Conservation (phyloP, 2,888 invertebrate genomes). For the Andrena minutula region DNA sequence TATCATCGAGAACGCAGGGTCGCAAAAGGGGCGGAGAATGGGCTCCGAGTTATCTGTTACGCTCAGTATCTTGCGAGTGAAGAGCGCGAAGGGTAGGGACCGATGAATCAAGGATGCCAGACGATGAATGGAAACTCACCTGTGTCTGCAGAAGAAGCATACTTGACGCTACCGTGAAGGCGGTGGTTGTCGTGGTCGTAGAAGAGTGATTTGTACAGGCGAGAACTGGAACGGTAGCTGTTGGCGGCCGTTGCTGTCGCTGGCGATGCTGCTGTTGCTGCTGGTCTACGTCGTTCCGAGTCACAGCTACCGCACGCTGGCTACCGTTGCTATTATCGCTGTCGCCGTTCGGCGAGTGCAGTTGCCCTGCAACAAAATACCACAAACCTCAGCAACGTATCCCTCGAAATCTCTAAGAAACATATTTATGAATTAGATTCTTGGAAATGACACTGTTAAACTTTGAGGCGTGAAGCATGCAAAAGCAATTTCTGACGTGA, state of each 20-base stretch:
- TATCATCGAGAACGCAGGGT: slow-evolving; percentile 3
- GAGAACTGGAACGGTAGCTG: slow-evolving; percentile 85
- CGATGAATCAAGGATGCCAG: too few species aligned
- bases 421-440: not conserved
- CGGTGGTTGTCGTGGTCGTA: slow-evolving; percentile 87
- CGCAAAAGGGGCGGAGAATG: not conserved
- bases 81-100: not conserved
- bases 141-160: slow-evolving; percentile 98
- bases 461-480: not conserved
- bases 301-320: slow-evolving; percentile 77
- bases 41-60: not conserved
- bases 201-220: slow-evolving; percentile 86
- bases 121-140: slow-evolving; percentile 87
- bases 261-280: slow-evolving; percentile 77
- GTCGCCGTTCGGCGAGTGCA: slow-evolving; percentile 81
- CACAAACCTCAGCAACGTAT: not conserved
- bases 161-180: slow-evolving; percentile 90
- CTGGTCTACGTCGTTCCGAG: slow-evolving; percentile 76
- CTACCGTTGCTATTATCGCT: slow-evolving; percentile 81
- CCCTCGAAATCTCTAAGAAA: not conserved
- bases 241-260: slow-evolving; percentile 74
- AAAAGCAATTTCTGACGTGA: not conserved
- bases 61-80: not conserved
- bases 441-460: not conserved
- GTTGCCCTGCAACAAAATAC: slow-evolving; percentile 77